Conservation (phyloP, 2,888 invertebrate species). For the Leistus spinibarbis region DNA sequence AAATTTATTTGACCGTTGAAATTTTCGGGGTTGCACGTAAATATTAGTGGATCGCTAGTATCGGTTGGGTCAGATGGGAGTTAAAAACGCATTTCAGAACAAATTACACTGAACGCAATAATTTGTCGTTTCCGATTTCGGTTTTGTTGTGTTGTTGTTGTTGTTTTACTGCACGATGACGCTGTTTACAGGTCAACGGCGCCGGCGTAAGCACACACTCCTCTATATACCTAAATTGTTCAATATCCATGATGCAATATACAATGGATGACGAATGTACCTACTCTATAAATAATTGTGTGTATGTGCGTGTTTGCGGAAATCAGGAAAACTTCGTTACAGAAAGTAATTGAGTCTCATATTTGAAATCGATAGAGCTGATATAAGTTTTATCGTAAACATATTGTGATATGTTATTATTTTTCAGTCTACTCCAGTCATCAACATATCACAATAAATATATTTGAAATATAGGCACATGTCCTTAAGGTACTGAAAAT, state of each 20-base stretch:
- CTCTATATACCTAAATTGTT: not conserved
- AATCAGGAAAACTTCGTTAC: not conserved
- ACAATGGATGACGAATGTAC: not conserved
- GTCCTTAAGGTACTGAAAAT: too few species aligned
- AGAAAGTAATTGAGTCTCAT: not conserved
- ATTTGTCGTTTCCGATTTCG: conserved; percentile 25
- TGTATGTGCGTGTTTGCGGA: not conserved
- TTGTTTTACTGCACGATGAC: not conserved
- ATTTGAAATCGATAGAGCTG: too few species aligned
- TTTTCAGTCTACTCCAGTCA: too few species aligned
- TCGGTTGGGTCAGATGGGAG: not conserved
- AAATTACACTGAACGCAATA: conserved; percentile 29
- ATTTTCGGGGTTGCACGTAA: not conserved
- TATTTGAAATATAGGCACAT: too few species aligned
- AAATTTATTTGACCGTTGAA: not conserved
- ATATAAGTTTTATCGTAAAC: too few species aligned
- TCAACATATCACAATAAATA: too few species aligned
- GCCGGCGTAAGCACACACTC: too few species aligned
- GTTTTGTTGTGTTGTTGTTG: not conserved
- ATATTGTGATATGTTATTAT: too few species aligned
- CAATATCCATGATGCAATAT: not conserved
- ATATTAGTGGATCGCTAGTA: not conserved
- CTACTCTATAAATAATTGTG: not conserved
- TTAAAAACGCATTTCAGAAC: conserved; percentile 29
- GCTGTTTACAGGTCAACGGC: not conserved